Conservation (phyloP, 2,797 vertebrate species). For the Trachurus trachurus region DNA sequence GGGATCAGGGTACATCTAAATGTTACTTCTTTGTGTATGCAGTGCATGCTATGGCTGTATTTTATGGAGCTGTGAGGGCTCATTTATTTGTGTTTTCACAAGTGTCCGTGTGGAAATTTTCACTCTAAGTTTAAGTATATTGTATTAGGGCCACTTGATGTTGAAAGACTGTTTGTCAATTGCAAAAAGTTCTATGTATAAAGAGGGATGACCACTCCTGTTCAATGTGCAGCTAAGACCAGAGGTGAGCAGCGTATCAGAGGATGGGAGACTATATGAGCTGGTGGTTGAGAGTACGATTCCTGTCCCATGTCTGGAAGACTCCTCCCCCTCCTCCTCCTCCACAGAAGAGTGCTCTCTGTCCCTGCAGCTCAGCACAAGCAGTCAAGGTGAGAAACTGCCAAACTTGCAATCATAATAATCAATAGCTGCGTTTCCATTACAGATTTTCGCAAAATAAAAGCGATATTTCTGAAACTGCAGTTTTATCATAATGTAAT, state of each 20-base stretch:
- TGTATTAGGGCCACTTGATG: too few relatives aligned
- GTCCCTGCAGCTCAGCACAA: constrained; percentile 84
- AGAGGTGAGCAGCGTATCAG: constrained; percentile 83
- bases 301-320: constrained; percentile 87
- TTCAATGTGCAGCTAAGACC: constrained; percentile 83
- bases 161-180: too few relatives aligned
- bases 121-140: too few relatives aligned
- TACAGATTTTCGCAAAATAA: too few relatives aligned
- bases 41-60: not conserved
- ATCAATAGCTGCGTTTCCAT: too few relatives aligned
- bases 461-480: too few relatives aligned
- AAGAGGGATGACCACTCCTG: not conserved
- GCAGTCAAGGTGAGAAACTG: constrained; percentile 84
- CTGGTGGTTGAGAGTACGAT: constrained; percentile 89
- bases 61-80: not conserved
- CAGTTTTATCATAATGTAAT: not conserved
- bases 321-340: constrained; percentile 41
- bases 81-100: not conserved
- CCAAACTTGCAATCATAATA: too few relatives aligned
- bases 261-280: constrained; percentile 88
- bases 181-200: not conserved
- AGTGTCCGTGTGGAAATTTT: not conserved
- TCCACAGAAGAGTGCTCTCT: constrained; percentile 85
- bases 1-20: constrained; percentile 81
- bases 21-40: not conserved